Conservation (phyloP, 2,797 vertebrate species). For the Apodemus agrarius region DNA sequence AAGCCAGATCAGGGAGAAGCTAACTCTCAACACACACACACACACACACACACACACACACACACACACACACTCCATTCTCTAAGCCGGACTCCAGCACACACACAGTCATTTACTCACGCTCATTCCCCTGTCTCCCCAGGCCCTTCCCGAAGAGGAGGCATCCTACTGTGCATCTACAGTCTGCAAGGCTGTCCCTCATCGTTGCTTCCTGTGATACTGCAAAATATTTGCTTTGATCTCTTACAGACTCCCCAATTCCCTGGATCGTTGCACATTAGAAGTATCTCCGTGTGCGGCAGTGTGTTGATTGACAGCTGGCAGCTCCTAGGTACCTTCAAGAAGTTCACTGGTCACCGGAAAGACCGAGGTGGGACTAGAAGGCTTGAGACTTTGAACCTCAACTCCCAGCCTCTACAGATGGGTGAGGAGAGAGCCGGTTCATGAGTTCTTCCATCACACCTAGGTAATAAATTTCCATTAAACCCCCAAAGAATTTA, state of each 20-base stretch:
- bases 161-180: accelerated
- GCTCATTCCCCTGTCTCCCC: accelerated
- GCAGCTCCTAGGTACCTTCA: background rate
- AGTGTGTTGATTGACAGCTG: background rate
- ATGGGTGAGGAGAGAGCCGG: background rate
- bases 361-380: background rate
- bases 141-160: background rate
- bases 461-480: background rate
- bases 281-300: background rate
- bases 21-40: background rate
- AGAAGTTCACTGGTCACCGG: background rate
- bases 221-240: background rate
- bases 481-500: background rate
- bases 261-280: background rate
- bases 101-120: background rate
- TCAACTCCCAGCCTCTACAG: background rate
- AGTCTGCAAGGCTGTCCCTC: background rate
- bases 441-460: background rate
- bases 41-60: too few relatives aligned
- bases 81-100: accelerated
- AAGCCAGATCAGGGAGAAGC: background rate
- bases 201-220: background rate
- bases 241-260: background rate
- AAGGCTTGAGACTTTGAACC: background rate
- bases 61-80: background rate